Base-by-base conservation (phyloP, 2,888 invertebrate species). In the Diploptera punctata region DNA sequence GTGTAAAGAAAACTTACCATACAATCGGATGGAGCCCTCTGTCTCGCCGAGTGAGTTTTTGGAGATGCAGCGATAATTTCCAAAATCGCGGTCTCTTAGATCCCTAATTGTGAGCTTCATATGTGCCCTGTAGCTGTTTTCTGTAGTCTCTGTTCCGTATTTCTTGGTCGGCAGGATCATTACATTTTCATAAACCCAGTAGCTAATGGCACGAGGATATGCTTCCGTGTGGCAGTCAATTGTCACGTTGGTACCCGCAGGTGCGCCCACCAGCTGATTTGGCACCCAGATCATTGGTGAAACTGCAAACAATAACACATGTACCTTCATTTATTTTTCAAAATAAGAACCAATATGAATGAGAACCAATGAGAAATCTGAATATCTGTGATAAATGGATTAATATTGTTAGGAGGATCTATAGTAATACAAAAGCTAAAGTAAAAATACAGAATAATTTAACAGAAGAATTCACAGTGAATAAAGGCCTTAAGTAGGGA, bases 281-380 rank as follows among this genome's bases (percentile, higher is more conserved):
- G 95, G 95, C 76, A 96, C 95, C 93, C 94, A 95, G 81, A 96
- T 95, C 93, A 95, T 94, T 67, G 96, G 96, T 0, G 94, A 93
- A 86, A 96, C 96, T 96, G 86, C 26, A 86, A 85, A 76, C 77
- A 78, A 77, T 78, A 75, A 75, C 0, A n/a, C n/a, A n/a, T n/a
- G n/a, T n/a, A n/a, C n/a, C n/a, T n/a, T n/a, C n/a, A n/a, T n/a
- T n/a, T n/a, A n/a, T n/a, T n/a, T n/a, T n/a, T n/a, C n/a, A n/a
- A n/a, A n/a, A n/a, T n/a, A n/a, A n/a, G n/a, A n/a, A n/a, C n/a
- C n/a, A n/a, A n/a, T n/a, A n/a, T n/a, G n/a, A n/a, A n/a, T n/a
- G n/a, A n/a, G n/a, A n/a, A n/a, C n/a, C n/a, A n/a, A n/a, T n/a
- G n/a, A n/a, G n/a, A n/a, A n/a, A n/a, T n/a, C n/a, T n/a, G n/a